These are phyloP conservation scores for Pinctada fucata DNA, from an alignment of 2,888 invertebrate genomes.

Conservation along the genomic window DNA sequence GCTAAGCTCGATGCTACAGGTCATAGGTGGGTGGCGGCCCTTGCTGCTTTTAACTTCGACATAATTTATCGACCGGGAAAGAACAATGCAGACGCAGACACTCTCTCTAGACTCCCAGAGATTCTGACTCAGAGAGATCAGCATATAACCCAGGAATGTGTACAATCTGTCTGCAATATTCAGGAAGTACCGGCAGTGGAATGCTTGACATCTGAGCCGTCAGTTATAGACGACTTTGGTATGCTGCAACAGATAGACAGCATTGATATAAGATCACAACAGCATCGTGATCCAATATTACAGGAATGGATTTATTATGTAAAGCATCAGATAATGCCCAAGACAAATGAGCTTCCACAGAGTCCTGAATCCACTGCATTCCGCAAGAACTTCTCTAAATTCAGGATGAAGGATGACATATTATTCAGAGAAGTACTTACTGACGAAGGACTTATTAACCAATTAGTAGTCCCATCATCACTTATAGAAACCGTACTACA, in stretches of 20 bases:
- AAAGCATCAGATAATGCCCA: not conserved
- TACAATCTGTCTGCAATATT: not conserved
- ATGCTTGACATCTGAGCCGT: not conserved
- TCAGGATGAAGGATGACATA: not conserved
- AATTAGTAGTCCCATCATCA: not conserved
- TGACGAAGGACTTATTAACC: too few species aligned
- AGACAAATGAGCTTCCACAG: not conserved
- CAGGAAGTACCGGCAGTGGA: not conserved
- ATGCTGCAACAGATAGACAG: not conserved
- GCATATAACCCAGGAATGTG: not conserved
- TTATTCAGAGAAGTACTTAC: too few species aligned
- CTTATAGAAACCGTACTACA: not conserved
- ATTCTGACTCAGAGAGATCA: not conserved
- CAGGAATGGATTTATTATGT: not conserved
- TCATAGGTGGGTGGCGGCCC: too few species aligned
- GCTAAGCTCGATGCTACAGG: too few species aligned
- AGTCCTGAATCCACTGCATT: not conserved
- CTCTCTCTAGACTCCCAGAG: too few species aligned
- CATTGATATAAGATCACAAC: not conserved
- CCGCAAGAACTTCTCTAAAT: too few species aligned
- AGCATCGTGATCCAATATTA: not conserved
- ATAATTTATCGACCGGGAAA: too few species aligned
- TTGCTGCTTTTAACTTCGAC: too few species aligned
- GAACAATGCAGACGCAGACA: too few species aligned
- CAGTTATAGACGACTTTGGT: not conserved